phyloP scores from a whole-genome alignment of 2,113 vertebrate species.

The Chascanopsetta lugubris region DNA sequence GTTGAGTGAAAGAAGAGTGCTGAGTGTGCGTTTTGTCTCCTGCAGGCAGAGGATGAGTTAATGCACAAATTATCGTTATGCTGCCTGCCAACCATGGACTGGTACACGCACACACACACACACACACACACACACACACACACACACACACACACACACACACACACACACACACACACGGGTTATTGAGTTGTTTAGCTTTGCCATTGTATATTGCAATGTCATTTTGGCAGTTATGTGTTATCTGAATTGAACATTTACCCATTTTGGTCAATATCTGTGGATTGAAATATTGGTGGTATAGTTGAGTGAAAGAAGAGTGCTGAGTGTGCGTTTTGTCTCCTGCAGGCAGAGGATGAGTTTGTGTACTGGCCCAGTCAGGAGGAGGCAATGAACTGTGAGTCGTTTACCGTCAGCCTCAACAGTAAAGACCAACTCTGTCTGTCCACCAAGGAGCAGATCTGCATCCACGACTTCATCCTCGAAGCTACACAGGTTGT shows the following conservation, averaged over 20 bases:
- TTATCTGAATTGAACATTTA: too few relatives aligned
- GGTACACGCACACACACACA: conserved; percentile 77
- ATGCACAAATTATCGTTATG: conserved; percentile 97
- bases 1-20: too few relatives aligned
- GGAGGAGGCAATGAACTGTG: conserved; percentile 97
- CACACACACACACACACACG: too few relatives aligned
- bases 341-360: conserved; percentile 90
- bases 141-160: background rate
- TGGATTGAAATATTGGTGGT: too few relatives aligned
- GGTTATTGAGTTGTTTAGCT: too few relatives aligned
- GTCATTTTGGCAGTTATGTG: too few relatives aligned
- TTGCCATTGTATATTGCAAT: too few relatives aligned
- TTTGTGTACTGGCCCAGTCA: conserved; percentile 96
- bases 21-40: background rate
- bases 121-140: conserved; percentile 16
- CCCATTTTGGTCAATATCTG: too few relatives aligned
- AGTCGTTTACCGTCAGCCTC: conserved; percentile 95
- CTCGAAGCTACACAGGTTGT: conserved; percentile 94
- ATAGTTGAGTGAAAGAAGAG: too few relatives aligned
- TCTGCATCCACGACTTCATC: conserved; percentile 96
- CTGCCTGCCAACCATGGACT: conserved; percentile 92
- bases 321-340: conserved; percentile 1
- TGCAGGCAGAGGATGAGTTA: conserved; percentile 94
- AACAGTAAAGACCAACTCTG: conserved; percentile 95
- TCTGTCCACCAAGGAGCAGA: conserved; percentile 94